phyloP scores from a whole-genome alignment of 2,113 vertebrate genomes.

The Riparia riparia region DNA sequence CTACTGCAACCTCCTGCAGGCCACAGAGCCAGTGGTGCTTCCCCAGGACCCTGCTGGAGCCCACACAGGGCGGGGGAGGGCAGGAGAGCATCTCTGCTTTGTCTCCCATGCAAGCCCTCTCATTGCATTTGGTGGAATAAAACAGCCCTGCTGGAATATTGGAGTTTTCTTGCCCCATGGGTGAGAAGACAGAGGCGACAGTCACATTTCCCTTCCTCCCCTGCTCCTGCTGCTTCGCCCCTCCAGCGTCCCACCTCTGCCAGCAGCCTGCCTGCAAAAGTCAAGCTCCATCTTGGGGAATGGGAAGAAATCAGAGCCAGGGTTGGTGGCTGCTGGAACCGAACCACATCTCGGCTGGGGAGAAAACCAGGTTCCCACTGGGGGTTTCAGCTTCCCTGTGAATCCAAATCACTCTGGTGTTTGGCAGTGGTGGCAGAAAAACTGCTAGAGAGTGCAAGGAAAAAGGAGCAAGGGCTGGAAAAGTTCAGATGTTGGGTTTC shows the following conservation, averaged over 20 bases:
- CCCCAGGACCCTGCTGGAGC: background rate
- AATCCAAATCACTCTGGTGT: background rate
- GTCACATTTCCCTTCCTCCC: background rate
- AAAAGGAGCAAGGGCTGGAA: background rate
- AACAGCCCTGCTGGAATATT: background rate
- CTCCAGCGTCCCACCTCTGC: background rate
- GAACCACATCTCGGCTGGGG: fast-evolving
- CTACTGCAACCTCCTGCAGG: background rate
- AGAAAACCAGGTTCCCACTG: fast-evolving
- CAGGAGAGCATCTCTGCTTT: background rate
- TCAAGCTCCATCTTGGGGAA: background rate
- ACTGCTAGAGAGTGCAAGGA: background rate
- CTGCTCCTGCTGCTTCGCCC: fast-evolving
- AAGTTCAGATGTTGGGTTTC: background rate
- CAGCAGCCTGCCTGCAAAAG: background rate
- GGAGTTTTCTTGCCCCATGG: fast-evolving
- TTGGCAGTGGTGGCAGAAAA: slow-evolving; percentile 3
- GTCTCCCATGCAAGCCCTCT: background rate
- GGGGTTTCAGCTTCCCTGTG: background rate
- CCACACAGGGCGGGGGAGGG: background rate
- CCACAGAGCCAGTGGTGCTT: background rate
- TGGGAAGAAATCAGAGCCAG: background rate
- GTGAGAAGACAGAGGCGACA: fast-evolving
- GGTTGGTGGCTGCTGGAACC: background rate
- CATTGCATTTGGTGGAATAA: background rate